Percentiles rank a stretch among this genome's conserved stretches.
These are phyloP conservation scores for Arnoldichthys spilopterus DNA, from an alignment of 2,797 vertebrate genomes.

Conservation along the genomic window DNA sequence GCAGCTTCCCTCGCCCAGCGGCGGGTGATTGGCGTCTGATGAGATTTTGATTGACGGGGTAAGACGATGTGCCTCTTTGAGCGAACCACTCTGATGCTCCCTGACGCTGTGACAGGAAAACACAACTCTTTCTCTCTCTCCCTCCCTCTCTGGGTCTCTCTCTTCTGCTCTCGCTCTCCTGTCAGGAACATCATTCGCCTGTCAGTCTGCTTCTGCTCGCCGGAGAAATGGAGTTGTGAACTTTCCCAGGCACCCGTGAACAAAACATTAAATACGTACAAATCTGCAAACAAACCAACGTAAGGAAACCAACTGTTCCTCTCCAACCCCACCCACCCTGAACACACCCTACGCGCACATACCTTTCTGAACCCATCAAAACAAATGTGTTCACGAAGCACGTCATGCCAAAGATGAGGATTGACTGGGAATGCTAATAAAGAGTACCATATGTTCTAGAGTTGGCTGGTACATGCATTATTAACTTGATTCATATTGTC, in stretches of 20 bases:
- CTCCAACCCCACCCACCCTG: constrained; percentile 7
- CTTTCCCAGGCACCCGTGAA: constrained; percentile 49
- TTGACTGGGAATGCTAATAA: constrained; percentile 75
- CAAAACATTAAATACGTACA: constrained; percentile 53
- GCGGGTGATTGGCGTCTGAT: constrained; percentile 54
- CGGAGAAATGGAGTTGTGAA: constrained; percentile 57
- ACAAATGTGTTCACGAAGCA: constrained; percentile 61
- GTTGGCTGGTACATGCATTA: constrained; percentile 71
- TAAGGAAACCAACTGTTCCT: constrained; percentile 53
- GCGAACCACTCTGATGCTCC: constrained; percentile 55
- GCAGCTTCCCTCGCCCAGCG: constrained; percentile 50
- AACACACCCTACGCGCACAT: constrained; percentile 25
- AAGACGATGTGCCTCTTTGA: constrained; percentile 53
- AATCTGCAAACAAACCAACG: constrained; percentile 65
- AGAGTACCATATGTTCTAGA: constrained; percentile 73
- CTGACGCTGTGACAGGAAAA: constrained; percentile 33
- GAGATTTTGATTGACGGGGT: constrained; percentile 58
- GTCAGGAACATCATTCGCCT: constrained; percentile 61
- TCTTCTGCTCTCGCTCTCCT: constrained; percentile 45
- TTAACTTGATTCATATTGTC: constrained; percentile 73
- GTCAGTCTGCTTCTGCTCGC: constrained; percentile 59
- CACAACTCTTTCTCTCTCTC: constrained; percentile 35
- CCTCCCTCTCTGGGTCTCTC: no score
- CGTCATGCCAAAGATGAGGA: constrained; percentile 66
- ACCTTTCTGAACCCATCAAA: constrained; percentile 57